Evolutionary conservation across 2,113 vertebrate genomes (phyloP).

Genomic region (Sciurus niger): DNA sequence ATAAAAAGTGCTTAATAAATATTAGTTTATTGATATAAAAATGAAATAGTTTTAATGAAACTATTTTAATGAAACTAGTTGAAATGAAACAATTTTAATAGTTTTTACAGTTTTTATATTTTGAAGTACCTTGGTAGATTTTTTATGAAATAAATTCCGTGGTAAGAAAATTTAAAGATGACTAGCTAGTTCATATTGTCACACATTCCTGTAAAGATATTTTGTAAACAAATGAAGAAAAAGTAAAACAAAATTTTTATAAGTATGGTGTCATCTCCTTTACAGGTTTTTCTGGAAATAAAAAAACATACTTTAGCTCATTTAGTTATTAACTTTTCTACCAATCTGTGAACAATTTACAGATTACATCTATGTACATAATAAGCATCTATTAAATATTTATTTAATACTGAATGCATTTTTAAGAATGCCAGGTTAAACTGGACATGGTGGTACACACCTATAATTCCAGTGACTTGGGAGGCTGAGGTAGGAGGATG

Average conservation of each 20-base stretch:
- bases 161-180: background rate
- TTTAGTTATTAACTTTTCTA: conserved; percentile 1
- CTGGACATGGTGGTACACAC: no score
- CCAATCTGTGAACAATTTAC: background rate
- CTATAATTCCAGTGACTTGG: no score
- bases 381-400: background rate
- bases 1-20: background rate
- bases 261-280: background rate
- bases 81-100: background rate
- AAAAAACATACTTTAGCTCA: background rate
- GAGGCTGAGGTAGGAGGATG: no score
- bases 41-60: background rate
- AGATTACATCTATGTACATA: background rate
- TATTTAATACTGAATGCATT: background rate
- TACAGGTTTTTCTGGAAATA: background rate
- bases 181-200: background rate
- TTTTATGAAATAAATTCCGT: background rate
- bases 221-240: conserved; percentile 43
- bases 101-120: conserved; percentile 49
- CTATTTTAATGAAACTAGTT: no score
- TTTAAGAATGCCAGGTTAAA: background rate
- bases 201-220: background rate
- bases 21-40: conserved; percentile 22
- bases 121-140: background rate
- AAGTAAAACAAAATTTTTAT: background rate